phyloP scores from a whole-genome alignment of 2,888 invertebrate species.

The Hedychridium roseum region DNA sequence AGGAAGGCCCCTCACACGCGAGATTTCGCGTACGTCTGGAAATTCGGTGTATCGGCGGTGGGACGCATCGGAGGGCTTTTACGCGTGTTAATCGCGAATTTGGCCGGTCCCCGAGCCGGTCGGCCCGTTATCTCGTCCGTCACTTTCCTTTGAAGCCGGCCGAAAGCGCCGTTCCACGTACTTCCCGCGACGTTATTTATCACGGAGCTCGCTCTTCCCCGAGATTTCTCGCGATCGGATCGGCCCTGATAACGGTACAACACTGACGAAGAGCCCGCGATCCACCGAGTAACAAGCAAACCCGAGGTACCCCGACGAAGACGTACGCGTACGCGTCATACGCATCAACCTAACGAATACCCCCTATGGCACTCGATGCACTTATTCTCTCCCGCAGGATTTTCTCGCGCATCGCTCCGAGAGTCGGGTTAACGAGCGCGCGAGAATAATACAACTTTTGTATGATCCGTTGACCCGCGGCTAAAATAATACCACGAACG shows the following conservation, averaged over 20 bases:
- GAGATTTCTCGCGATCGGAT: slow-evolving; percentile 34
- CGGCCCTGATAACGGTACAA: slow-evolving; percentile 40
- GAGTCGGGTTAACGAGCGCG: no score
- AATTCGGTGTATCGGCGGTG: no score
- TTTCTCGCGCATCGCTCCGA: no score
- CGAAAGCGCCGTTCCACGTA: slow-evolving; percentile 32
- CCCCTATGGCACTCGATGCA: no score
- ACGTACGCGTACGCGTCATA: slow-evolving; percentile 20
- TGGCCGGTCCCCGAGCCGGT: slow-evolving; percentile 22
- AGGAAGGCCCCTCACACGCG: no score
- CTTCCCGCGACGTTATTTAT: slow-evolving; percentile 32
- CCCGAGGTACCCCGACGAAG: slow-evolving; percentile 7
- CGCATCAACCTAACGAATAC: no score
- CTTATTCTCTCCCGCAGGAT: no score
- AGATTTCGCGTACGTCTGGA: no score
- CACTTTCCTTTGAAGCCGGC: slow-evolving; percentile 44
- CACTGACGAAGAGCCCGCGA: slow-evolving; percentile 1
- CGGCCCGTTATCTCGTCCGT: slow-evolving; percentile 32
- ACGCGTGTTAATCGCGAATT: slow-evolving; percentile 29
- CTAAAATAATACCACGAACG: slow-evolving; percentile 1
- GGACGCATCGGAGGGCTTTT: no score
- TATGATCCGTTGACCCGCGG: slow-evolving; percentile 1
- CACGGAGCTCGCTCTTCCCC: slow-evolving; percentile 22
- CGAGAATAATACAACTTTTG: not conserved
- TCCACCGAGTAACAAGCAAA: no score